Evolutionary conservation across 2,113 vertebrate species (phyloP).

Genomic region (Orthonyx spaldingii): DNA sequence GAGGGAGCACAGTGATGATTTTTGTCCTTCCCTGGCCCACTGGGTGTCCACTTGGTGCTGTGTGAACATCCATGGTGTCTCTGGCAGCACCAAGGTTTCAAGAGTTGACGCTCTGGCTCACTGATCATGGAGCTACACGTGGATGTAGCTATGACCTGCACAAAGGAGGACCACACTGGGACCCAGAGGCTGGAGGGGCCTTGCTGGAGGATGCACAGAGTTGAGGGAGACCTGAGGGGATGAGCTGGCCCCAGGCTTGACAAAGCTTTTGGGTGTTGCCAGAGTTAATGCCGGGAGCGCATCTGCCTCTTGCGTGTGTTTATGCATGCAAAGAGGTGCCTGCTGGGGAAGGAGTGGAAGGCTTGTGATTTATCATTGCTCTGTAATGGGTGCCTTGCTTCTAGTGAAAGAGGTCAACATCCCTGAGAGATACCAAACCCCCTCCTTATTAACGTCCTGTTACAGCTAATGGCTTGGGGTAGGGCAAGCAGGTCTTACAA

Average conservation of each 20-base stretch:
- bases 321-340: conserved; percentile 70
- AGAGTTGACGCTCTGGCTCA: neutral
- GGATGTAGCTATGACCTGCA: neutral
- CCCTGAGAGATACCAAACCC: conserved; percentile 69
- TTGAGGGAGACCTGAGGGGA: neutral
- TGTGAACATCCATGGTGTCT: neutral
- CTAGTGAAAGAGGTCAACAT: conserved; percentile 69
- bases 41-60: neutral
- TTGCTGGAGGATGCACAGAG: neutral
- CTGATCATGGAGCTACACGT: fast-evolving
- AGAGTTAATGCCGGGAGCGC: neutral
- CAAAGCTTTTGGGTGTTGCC: conserved; percentile 31
- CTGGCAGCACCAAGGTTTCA: neutral
- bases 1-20: neutral
- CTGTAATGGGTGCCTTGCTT: conserved; percentile 73
- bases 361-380: conserved; percentile 76
- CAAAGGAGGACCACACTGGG: neutral
- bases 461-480: conserved; percentile 74
- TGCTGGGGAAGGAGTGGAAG: conserved; percentile 67
- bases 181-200: neutral
- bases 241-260: neutral
- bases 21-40: neutral
- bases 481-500: conserved; percentile 73
- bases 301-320: neutral
- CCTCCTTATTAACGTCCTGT: conserved; percentile 76